Percentiles rank a stretch among this genome's conserved stretches.
Conservation (phyloP, 1,140 invertebrate species). For the Camponotus pennsylvanicus region DNA sequence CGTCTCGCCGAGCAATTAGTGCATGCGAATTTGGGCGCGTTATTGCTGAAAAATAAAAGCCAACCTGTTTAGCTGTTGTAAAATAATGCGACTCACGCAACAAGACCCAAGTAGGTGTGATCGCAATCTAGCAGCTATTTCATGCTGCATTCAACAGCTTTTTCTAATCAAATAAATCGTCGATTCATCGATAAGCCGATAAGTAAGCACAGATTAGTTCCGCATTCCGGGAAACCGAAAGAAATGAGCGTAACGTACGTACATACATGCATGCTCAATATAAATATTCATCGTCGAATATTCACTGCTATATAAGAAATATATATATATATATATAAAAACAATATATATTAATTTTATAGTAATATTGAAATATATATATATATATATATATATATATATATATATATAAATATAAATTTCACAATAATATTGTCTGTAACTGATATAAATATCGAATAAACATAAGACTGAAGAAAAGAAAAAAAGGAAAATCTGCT, state of each 20-base stretch:
- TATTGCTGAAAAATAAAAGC: slow-evolving; percentile 34
- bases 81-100: slow-evolving; percentile 17
- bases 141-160: neutral
- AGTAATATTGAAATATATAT: no score
- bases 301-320: neutral
- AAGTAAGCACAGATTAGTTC: slow-evolving; percentile 1
- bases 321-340: neutral
- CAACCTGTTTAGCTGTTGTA: slow-evolving; percentile 19
- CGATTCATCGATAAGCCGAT: neutral
- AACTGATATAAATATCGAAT: neutral
- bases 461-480: neutral
- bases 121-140: neutral
- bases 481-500: neutral
- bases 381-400: neutral
- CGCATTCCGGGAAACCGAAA: neutral
- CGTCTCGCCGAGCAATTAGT: neutral
- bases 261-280: neutral
- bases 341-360: neutral
- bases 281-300: neutral
- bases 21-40: slow-evolving; percentile 10
- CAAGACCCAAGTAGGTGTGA: neutral
- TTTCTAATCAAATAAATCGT: neutral
- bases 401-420: neutral
- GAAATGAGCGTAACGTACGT: neutral
- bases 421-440: neutral